These are phyloP conservation scores for Phrynocephalus vlangalii DNA, from an alignment of 2,797 vertebrate genomes.

Conservation along the genomic window DNA sequence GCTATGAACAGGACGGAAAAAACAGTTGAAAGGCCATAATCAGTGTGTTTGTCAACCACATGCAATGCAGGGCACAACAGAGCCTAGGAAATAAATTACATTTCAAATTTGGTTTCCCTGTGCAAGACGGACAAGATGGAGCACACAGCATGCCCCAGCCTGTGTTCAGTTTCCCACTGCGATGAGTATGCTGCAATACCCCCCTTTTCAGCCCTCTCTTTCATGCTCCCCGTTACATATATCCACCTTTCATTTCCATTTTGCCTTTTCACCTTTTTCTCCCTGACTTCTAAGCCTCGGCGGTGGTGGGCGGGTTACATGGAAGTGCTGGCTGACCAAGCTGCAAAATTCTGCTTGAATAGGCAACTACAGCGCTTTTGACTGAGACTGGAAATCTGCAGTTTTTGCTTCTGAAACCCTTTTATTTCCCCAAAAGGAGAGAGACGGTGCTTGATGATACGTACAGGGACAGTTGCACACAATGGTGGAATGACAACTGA, in stretches of 20 bases:
- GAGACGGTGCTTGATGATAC: slow-evolving; percentile 11
- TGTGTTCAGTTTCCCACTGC: neutral
- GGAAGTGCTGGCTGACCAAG: slow-evolving; percentile 24
- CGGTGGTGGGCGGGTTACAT: too few relatives aligned
- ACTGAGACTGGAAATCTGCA: slow-evolving; percentile 12
- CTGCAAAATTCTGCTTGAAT: slow-evolving; percentile 57
- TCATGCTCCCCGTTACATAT: slow-evolving; percentile 14
- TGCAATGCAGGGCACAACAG: neutral
- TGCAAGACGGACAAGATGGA: neutral
- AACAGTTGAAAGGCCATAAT: neutral
- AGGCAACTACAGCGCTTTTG: slow-evolving; percentile 43
- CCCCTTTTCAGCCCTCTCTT: slow-evolving; percentile 7
- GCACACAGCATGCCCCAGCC: slow-evolving; percentile 9
- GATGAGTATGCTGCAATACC: neutral
- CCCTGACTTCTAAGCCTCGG: slow-evolving; percentile 15
- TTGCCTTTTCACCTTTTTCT: slow-evolving; percentile 32
- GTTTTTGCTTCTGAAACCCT: slow-evolving; percentile 1
- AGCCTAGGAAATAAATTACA: slow-evolving; percentile 12
- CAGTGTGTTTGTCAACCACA: neutral
- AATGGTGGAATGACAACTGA: neutral
- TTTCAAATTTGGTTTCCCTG: slow-evolving; percentile 25
- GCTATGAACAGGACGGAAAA: neutral
- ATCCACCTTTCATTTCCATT: slow-evolving; percentile 30
- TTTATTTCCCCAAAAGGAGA: slow-evolving; percentile 2
- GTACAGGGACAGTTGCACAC: slow-evolving; percentile 25